Evolutionary conservation across 2,113 vertebrate genomes (phyloP).

Genomic region (Rhizomys pruinosus): DNA sequence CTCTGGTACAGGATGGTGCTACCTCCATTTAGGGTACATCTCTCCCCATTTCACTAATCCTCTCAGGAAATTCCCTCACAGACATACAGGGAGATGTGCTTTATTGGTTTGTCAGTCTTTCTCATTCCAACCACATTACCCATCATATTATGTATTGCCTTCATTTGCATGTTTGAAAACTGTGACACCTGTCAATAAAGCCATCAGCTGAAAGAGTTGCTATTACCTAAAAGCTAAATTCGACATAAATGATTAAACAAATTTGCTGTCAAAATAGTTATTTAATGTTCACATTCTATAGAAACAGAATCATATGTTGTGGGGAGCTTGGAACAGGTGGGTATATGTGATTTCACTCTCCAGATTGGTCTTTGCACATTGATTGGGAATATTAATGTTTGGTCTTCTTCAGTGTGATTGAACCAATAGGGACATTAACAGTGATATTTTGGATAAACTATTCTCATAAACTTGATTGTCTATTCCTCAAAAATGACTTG

Average conservation of each 20-base stretch:
- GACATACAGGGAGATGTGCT: too few relatives aligned
- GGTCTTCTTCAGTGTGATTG: background rate
- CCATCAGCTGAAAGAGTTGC: background rate
- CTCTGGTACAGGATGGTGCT: background rate
- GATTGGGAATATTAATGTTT: background rate
- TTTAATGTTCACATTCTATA: background rate
- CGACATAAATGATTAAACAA: background rate
- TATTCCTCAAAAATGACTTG: background rate
- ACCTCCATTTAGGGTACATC: too few relatives aligned
- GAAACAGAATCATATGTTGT: background rate
- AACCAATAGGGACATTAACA: background rate
- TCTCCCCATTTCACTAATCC: background rate
- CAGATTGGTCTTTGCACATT: fast-evolving
- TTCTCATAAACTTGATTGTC: background rate
- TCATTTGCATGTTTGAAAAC: background rate
- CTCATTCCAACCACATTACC: background rate
- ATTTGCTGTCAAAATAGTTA: conserved; percentile 13
- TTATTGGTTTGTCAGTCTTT: background rate
- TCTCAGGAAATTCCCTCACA: background rate
- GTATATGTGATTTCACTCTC: background rate
- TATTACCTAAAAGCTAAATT: background rate
- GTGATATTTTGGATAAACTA: background rate
- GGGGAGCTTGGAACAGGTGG: background rate
- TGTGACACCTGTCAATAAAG: background rate
- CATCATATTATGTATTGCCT: background rate